Base-by-base conservation (phyloP, 2,113 vertebrate genomes). In the Dicrurus megarhynchus region DNA sequence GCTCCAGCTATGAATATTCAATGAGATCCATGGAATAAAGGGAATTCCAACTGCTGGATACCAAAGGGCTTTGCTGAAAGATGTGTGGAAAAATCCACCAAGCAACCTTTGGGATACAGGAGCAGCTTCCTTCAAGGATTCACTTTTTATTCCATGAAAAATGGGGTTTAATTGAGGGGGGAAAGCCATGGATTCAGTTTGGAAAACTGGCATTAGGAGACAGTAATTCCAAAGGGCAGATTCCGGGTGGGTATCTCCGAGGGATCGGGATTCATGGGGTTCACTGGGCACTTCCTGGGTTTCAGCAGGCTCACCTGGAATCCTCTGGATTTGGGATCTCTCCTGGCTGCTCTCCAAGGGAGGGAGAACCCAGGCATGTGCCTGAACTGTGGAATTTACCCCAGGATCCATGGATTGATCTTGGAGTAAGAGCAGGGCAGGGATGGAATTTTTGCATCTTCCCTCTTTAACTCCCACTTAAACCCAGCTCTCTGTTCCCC, bases 141-240 rank as follows among this genome's bases (percentile, higher is more conserved):
- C 13, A 0, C 6, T 39, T 61, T 37, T 77, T 39, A 73, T 80
- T 88, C 33, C 33, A 32, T 46, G 37, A 21, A 49, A 91, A 71
- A 57, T 2, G 13, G 15, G 13, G 24, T 28, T 3, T 16, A 70
- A 52, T 13, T 20, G 37, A 17, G 23, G 28, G 27, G 49, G 6
- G 0, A 19, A 41, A 79, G 16, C 17, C 2, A 28, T 8, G 10
- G 7, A 16, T 11, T n/a, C 12, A 0, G 8, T 57, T 63, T 42
- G 46, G 23, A 41, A 3, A 41, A 17, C 30, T 1, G 33, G 26
- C 3, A 9, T 41, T 17, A 22, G 49, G 35, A 76, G 52, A 0
- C 11, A 30, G 39, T 11, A 9, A 22, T 64, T 88, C 67, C 65
- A 39, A 44, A 39, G 1, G 28, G 59, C 47, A 65, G 22, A n/a